Evolutionary conservation across 2,888 invertebrate species (phyloP), one percentile per base, ranked within the genome.

Genomic region (Mythimna albipuncta): DNA sequence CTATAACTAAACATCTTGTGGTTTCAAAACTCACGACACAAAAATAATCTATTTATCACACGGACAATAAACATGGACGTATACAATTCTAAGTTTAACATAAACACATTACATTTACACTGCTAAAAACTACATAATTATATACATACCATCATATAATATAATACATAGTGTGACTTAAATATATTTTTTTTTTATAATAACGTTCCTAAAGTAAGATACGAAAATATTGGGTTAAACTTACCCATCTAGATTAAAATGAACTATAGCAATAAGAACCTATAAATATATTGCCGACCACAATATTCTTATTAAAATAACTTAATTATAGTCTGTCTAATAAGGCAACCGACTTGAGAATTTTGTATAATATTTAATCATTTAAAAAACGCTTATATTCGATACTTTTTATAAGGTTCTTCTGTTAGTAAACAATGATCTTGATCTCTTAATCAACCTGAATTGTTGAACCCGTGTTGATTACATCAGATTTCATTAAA

Each of bases 11-110:
- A 6, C 5, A 47, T 16, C 5, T 16, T 16, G 16, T 52, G 2
- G 7, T 26, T 19, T 7, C 2, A 38, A 26, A 13, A 7, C 6
- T 0, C 6, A 52, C 21, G 41, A 52, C 16, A 58, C 19, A 52
- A 63, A 13, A 35, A 52, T n/a, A 47, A 21, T 41, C 16, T 64
- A 75, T 38, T 6, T 38, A 6, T 6, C 55, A 76, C 69, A 69
- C 77, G 55, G 69, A 76, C 77, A 61, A 38, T 1, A 63, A 0
- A 75, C 63, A 59, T 44, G 44, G 63, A 75, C 75, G 38, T 4
- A 59, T 58, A 75, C 76, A 75, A 57, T 64, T 62, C 41, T 58
- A 35, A 63, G 6, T 57, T 50, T 62, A 26, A 72, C 19, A 16
- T 47, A 55, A 13, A 11, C 55, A 69, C 35, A 35, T 6, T 57